Base-by-base conservation (phyloP, 2,888 invertebrate genomes). In the Malthinus seriepunctatus region DNA sequence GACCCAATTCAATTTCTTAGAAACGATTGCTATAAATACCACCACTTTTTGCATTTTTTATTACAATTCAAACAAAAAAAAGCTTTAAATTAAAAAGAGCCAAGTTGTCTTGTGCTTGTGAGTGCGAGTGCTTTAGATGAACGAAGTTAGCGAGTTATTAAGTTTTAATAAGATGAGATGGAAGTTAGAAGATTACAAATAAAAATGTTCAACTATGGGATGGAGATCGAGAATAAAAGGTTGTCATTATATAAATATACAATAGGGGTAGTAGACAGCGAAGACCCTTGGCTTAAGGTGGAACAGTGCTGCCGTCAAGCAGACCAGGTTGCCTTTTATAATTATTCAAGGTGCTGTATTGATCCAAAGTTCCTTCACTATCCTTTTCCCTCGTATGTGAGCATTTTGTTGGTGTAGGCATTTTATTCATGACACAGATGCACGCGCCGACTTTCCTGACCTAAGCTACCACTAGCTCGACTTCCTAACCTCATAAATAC, bases 321-420 rank as follows among this genome's bases (percentile, higher is more conserved):
- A 71, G 73, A 71, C 74, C 74, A 75, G 74, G 73, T 74, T 73
- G 76, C 73, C 73, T 76, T 76, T 75, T 76, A 74, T 77, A 76
- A 77, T 76, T 76, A 77, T 77, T 77, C 77, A 77, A 76, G 74
- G 75, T 75, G 72, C 72, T 70, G 75, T 76, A 77, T 77, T 74
- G 77, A 77, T 77, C 77, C 76, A 68, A 67, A 72, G 71, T 72
- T 74, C 73, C 74, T 73, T 73, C 69, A 69, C 74, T 72, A 69
- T 72, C 73, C 70, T 71, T 71, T 67, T 67, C 68, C 65, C 68
- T 49, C 53, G 61, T 67, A 66, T 68, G 64, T 67, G 65, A 67
- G 67, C 65, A 66, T 68, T 68, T 67, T 63, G 66, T 67, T 65
- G 57, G 63, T 49, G 60, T 62, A 66, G 67, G 65, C 64, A 67